Conservation (phyloP, 2,797 vertebrate species). For the Spinus olivaceus region DNA sequence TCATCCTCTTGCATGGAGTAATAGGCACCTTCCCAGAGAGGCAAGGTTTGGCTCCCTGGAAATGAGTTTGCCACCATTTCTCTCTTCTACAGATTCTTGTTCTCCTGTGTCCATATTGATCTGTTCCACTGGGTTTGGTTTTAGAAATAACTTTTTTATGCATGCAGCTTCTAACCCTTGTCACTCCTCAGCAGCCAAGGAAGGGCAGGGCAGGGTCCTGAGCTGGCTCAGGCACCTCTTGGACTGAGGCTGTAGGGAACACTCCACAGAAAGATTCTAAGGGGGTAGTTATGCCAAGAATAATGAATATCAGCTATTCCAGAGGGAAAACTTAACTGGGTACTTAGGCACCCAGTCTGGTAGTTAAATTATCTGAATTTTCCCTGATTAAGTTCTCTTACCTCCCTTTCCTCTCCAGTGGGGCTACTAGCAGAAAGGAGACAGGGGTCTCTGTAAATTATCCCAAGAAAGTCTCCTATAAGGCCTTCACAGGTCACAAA, state of each 20-base stretch:
- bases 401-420: not conserved
- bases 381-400: not conserved
- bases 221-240: not conserved
- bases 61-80: not conserved
- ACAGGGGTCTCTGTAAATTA: rapidly evolving
- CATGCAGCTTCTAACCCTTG: not conserved
- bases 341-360: not conserved
- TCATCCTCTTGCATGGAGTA: not conserved
- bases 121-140: not conserved
- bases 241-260: not conserved
- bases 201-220: not conserved
- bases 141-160: not conserved
- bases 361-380: not conserved
- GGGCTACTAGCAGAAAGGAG: not conserved
- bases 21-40: not conserved
- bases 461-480: not conserved
- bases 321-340: not conserved
- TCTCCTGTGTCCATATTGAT: not conserved
- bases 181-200: not conserved
- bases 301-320: not conserved
- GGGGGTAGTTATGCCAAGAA: not conserved
- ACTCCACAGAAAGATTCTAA: not conserved
- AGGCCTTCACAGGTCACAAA: not conserved
- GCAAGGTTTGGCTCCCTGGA: not conserved
- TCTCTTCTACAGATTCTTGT: not conserved